Base-by-base conservation (phyloP, 37 sponge, comb jelly and placozoan genomes). In the Mnemiopsis leidyi region DNA sequence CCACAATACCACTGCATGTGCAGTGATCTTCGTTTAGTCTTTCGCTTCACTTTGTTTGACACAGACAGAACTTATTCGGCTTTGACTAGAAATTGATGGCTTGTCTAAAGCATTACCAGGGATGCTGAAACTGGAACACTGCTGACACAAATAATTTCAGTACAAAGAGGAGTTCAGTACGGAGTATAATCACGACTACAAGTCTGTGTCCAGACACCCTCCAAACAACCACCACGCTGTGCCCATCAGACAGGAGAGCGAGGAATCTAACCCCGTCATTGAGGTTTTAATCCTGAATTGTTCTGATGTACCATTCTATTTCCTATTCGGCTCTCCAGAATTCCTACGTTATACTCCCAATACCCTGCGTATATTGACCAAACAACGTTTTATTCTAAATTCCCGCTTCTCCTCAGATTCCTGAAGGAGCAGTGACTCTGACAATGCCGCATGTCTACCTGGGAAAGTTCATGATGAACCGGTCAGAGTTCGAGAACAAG, bases 401-500 rank as follows among this genome's bases (percentile, higher is more conserved):
- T 18, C 61, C 61, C 61, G 61, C n/a, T n/a, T 82, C 38, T 30
- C 23, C 38, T 35, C 82, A 85, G 90, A 21, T 85, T 1, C 90
- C 90, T 3, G 90, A 85, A 40, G 90, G 90, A 40, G 90, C 90
- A 23, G 90, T 85, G 1, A 40, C 61, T 2, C 61, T 85, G 48
- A 36, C 24, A 25, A 85, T 85, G 90, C 90, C 90, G 3, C 90
- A 85, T 2, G 90, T 85, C 9, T 85, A 85, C 61, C 90, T 85
- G 39, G 90, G 90, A 9, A 85, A 85, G 48, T 85, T 85, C 90
- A 85, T 85, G 40, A 85, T 85, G 90, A 85, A 85, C 90, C 1
- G 40, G 61, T 23, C 40, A 0, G 90, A 85, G 40, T 85, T 40
- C 39, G 61, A 85, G 90, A 23, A 28, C 0, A 85, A 85, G 90